Base-by-base conservation (phyloP, 2,888 invertebrate species). In the Meliscaeva auricollis region DNA sequence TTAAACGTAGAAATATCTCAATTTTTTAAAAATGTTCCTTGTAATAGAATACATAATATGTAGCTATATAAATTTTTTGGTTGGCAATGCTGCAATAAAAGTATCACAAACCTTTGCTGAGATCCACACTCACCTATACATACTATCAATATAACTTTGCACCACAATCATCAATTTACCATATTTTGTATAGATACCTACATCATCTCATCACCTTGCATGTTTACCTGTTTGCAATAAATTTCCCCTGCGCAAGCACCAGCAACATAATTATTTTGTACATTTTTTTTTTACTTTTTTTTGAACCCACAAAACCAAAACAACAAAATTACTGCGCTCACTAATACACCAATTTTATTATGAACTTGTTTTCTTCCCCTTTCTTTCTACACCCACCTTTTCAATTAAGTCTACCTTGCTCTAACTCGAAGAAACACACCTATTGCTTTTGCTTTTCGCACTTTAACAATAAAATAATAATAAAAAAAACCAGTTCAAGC, bases 351-450 rank as follows among this genome's bases (percentile, higher is more conserved):
- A n/a, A n/a, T 15, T 13, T 22, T n/a, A 13, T 15, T n/a, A 41
- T 46, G 11, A 84, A 84, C 83, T 70, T 75, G 83, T 84, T 84
- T 64, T 68, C 48, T 48, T 74, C 74, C 30, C 69, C 38, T 62
- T 66, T 52, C 38, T 22, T 46, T 64, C 64, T 46, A 46, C 48
- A 32, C 35, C 64, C 9, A 15, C 56, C 56, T 44, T n/a, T 66
- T 41, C 9, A 13, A 22, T 35, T 7, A 5, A n/a, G 7, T 35
- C 48, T 32, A 6, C 0, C 30, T 46, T 64, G 81, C 46, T 70
- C 76, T 70, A 58, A 32, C 58, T 46, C 11, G 15, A 58, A 41
- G 6, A 9, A 46, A 30, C 11, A 17, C 11, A 11, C 13, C 35
- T 78, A 50, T 66, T 56, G 11, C 35, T 58, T 60, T 58, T 74